A percentile compares a stretch with the other conserved stretches of the same genome.
Conservation (phyloP, 2,888 invertebrate species). For the Saturnia pavonia region DNA sequence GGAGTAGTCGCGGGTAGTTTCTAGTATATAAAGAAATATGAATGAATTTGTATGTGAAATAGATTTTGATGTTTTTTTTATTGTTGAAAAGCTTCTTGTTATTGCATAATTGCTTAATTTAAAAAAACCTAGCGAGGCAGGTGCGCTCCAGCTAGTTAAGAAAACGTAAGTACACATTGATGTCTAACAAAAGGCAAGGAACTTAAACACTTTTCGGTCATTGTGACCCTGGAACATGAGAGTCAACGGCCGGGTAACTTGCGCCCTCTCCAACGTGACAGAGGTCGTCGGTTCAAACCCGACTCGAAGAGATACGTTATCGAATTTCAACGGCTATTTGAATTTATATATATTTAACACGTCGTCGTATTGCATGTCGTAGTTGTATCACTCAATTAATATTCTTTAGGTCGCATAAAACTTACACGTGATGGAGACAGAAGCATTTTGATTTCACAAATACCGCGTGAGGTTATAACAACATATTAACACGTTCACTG, state of each 20-base stretch:
- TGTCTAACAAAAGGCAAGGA: background rate
- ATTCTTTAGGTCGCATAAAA: background rate
- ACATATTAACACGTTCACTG: too few relatives aligned
- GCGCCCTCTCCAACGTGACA: conserved; percentile 3
- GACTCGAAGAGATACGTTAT: conserved; percentile 7
- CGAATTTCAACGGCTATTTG: conserved; percentile 3
- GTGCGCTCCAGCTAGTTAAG: background rate
- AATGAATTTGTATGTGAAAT: too few relatives aligned
- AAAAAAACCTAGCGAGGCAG: too few relatives aligned
- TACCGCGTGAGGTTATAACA: background rate
- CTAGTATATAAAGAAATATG: too few relatives aligned
- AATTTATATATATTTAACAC: conserved; percentile 1
- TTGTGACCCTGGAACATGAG: background rate
- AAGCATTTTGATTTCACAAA: background rate
- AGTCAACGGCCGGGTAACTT: conserved; percentile 3
- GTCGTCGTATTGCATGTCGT: background rate
- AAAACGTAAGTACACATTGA: background rate
- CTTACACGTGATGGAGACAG: background rate
- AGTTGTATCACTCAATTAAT: too few relatives aligned
- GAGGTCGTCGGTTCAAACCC: conserved; percentile 9
- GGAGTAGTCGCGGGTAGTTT: too few relatives aligned
- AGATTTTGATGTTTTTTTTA: too few relatives aligned
- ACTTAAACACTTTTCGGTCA: conserved; percentile 1
- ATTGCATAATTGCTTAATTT: too few relatives aligned
- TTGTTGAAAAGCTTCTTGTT: too few relatives aligned